Evolutionary conservation across 2,797 vertebrate species (phyloP), one percentile per base, ranked within the genome.

Genomic region (Bradypodion ventrale): DNA sequence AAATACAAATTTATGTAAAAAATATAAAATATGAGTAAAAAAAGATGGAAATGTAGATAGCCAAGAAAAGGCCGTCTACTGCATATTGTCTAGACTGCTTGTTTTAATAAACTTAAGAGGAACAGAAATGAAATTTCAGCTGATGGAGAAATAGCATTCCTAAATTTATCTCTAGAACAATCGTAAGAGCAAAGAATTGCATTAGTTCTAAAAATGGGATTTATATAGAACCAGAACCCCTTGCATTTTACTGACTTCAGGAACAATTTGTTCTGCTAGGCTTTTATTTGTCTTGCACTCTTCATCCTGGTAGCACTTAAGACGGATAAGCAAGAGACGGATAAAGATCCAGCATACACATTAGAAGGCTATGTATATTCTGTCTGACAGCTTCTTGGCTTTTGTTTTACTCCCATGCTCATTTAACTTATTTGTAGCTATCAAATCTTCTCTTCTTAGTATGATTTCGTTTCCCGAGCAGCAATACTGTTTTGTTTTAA

Each of bases 1-100:
- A 92, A 94, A 88, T 40, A 87, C 40, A 86, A 72, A 90, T 85
- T 83, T 27, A 27, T 60, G 77, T 16, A 59, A 84, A 29, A 56
- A 79, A 25, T 60, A n/a, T 16, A 25, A 68, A 74, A 88, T 40
- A 81, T 80, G 79, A 62, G 37, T 2, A 77, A 72, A 77, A 83
- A 78, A 80, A 93, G 82, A 35, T 59, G 80, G 52, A 69, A 85
- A 65, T 4, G 72, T 40, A 25, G 10, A 49, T 68, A 49, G 46
- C 66, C 78, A 69, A 2, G 32, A 79, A 84, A 80, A 12, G 59
- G 63, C 83, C 12, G 29, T 88, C n/a, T 80, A 44, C 2, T 91
- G 86, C 15, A 70, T 91, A 87, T 86, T 90, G 69, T 85, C 70
- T 69, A 81, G 46, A n/a, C 16, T 49, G 73, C 13, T 56, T 52